Conservation (phyloP, 2,797 vertebrate genomes). For the Cryptoblepharus egeriae region DNA sequence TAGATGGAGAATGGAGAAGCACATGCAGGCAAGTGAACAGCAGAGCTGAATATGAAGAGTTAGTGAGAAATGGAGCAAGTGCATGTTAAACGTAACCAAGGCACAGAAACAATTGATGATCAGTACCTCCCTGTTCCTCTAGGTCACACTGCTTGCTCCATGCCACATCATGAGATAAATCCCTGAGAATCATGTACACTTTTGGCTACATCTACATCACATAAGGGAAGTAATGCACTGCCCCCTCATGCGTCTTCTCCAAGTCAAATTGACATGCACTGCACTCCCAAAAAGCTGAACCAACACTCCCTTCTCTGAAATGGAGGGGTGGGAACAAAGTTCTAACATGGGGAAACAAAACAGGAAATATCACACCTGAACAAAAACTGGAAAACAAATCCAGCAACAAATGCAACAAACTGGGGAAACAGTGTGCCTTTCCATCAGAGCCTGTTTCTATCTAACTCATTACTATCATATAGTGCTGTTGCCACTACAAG, state of each 20-base stretch:
- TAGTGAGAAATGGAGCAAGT: constrained; percentile 40
- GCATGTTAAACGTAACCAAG: constrained; percentile 19
- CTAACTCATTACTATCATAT: neutral
- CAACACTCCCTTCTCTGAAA: neutral
- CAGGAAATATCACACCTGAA: neutral
- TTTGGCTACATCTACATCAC: neutral
- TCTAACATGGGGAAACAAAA: neutral
- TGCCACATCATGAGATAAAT: neutral
- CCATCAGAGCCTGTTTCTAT: neutral
- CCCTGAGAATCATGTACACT: neutral
- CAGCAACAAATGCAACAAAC: too few species aligned
- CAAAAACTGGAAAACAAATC: neutral
- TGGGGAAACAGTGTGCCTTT: neutral
- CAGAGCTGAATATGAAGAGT: constrained; percentile 2
- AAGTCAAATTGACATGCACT: neutral
- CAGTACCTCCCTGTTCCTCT: neutral
- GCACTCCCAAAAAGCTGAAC: neutral
- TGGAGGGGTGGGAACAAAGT: neutral
- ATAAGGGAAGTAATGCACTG: neutral
- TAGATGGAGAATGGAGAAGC: constrained; percentile 38
- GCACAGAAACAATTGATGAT: neutral
- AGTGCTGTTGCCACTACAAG: neutral
- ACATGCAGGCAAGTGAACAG: constrained; percentile 45
- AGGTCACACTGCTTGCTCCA: neutral
- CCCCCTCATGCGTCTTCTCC: neutral